Percentiles rank a stretch among this genome's conserved stretches.
These are phyloP conservation scores for Martes martes DNA, from an alignment of 2,113 vertebrate genomes.

Conservation along the genomic window DNA sequence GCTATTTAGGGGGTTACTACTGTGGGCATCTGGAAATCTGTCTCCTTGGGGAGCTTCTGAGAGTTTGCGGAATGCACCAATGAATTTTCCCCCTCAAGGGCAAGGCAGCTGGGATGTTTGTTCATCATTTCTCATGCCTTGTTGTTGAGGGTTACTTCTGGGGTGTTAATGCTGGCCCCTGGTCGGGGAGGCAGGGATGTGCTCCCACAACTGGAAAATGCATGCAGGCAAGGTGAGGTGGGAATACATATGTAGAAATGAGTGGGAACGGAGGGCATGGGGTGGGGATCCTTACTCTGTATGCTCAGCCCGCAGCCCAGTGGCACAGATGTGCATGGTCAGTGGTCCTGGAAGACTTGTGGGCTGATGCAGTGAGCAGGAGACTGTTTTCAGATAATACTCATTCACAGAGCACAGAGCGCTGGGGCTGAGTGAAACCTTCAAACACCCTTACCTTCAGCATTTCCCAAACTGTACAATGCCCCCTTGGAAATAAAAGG, in stretches of 20 bases:
- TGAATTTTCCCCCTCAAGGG: not conserved
- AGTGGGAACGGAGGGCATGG: not conserved
- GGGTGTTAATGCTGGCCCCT: not conserved
- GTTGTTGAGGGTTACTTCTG: not conserved
- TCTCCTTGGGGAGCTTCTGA: not conserved
- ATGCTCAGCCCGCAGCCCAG: not conserved
- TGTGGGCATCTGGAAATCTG: not conserved
- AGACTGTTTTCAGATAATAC: not conserved
- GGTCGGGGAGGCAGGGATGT: not conserved
- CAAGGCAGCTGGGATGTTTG: not conserved
- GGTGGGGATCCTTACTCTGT: not conserved
- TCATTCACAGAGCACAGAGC: not conserved
- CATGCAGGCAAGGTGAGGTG: no score
- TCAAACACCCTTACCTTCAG: not conserved
- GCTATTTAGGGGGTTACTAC: not conserved
- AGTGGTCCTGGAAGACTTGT: not conserved
- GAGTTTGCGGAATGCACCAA: not conserved
- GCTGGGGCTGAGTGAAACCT: rapidly evolving
- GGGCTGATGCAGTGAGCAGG: not conserved
- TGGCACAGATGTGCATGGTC: rapidly evolving
- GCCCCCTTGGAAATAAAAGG: not conserved
- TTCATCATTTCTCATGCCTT: not conserved
- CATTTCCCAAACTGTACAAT: not conserved
- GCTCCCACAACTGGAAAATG: not conserved
- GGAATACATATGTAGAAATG: not conserved